Evolutionary conservation across 2,113 vertebrate species (phyloP), one percentile per base, ranked within the genome.

Genomic region (Colius striatus): DNA sequence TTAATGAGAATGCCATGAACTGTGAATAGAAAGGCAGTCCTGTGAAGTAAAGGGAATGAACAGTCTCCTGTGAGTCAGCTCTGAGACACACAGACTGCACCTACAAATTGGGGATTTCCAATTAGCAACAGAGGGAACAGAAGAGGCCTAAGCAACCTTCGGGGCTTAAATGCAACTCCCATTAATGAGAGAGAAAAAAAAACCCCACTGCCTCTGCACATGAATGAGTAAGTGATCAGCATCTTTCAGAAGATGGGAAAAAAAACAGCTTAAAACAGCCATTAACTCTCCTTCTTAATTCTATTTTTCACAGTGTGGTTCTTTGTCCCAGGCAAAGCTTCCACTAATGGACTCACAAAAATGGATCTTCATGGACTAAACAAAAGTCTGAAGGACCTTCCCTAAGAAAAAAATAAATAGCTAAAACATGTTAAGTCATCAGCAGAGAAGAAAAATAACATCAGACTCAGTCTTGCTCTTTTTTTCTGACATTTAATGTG

Each of bases 21-120:
- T 93, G 72, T 92, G 93, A 93, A 96, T 68, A 95, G 89, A 88
- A 87, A 97, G 68, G 91, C 93, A 87, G 88, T 17, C 57, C 94
- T 90, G 81, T 71, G 66, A 94, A 86, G 82, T 36, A 48, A 72
- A 75, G 54, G 45, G 88, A 94, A 87, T 47, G 88, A 93, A 84
- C 61, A 83, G 36, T 45, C 76, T 97, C 90, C 93, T 36, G 73
- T 90, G 95, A 92, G 88, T 84, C 94, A 92, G 88, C 74, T 61
- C 67, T 51, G 79, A 93, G 89, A 94, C 67, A 80, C 79, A 80
- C 53, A 93, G 76, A 36, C 68, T 81, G 85, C 83, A 96, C 90
- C 88, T 92, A 86, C 84, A 85, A 91, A 94, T 74, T 81, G 71
- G 87, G 57, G 65, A 92, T 95, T 97, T 92, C 93, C 94, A 95